Evolutionary conservation across 1,140 invertebrate genomes (phyloP).

Genomic region (Drosophila nasuta): DNA sequence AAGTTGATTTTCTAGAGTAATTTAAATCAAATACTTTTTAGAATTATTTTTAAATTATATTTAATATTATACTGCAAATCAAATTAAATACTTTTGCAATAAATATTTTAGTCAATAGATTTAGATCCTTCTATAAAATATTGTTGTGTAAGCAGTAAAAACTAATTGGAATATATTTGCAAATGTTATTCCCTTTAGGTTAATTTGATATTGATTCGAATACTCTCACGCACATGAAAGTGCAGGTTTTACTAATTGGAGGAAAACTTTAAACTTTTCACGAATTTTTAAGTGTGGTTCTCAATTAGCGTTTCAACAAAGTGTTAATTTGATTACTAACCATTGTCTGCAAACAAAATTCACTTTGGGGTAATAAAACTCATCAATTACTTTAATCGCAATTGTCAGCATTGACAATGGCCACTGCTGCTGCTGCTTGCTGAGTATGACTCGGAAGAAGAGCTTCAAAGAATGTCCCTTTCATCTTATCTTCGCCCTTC

Average conservation of each 20-base stretch:
- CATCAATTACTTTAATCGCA: conserved; percentile 28
- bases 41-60: too few species aligned
- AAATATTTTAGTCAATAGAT: too few species aligned
- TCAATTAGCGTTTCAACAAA: not conserved
- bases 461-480: not conserved
- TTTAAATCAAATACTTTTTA: too few species aligned
- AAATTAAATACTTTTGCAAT: too few species aligned
- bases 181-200: too few species aligned
- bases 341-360: conserved; percentile 6
- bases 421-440: not conserved
- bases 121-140: too few species aligned
- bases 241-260: not conserved
- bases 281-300: not conserved
- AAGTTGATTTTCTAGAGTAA: too few species aligned
- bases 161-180: not conserved
- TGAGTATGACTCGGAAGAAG: not conserved
- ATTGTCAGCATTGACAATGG: conserved; percentile 12
- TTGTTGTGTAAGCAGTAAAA: too few species aligned
- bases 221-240: not conserved
- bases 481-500: not conserved
- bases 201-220: not conserved
- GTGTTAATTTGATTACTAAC: not conserved
- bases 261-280: not conserved
- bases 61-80: too few species aligned
- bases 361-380: not conserved